These are phyloP conservation scores for Merodon equestris DNA, from an alignment of 2,888 invertebrate genomes.

Conservation along the genomic window DNA sequence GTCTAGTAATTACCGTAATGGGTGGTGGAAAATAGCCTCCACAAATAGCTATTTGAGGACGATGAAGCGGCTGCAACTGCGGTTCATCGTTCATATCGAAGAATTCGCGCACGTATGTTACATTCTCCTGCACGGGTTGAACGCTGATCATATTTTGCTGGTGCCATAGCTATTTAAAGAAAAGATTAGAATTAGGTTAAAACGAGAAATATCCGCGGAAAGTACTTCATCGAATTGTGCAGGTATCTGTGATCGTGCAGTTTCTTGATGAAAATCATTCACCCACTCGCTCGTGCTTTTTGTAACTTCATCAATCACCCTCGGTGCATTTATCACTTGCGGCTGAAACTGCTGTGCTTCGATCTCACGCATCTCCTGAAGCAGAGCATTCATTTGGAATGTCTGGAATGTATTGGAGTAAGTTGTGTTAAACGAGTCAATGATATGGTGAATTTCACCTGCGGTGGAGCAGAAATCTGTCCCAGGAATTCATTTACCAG, in stretches of 20 bases:
- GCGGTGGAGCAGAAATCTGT: constrained; percentile 80
- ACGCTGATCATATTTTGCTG: constrained; percentile 72
- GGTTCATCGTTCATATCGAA: constrained; percentile 73
- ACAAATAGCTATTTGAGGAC: constrained; percentile 70
- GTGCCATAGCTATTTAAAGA: constrained; percentile 56
- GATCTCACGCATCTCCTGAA: constrained; percentile 92
- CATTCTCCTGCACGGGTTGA: constrained; percentile 72
- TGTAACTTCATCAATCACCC: constrained; percentile 73
- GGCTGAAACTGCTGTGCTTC: constrained; percentile 72
- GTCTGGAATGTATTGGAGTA: constrained; percentile 80
- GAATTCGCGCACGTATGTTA: constrained; percentile 75
- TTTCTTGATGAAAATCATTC: constrained; percentile 81
- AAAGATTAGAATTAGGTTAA: too few species aligned
- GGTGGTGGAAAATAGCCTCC: constrained; percentile 64
- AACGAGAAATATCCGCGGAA: background rate
- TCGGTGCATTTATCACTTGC: constrained; percentile 71
- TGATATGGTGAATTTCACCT: constrained; percentile 60
- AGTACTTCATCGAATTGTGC: constrained; percentile 34
- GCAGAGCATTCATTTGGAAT: constrained; percentile 92
- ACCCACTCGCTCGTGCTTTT: constrained; percentile 81
- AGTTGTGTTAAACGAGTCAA: too few species aligned
- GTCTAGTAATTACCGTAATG: constrained; percentile 14
- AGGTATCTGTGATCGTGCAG: constrained; percentile 69
- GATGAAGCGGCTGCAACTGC: constrained; percentile 48
- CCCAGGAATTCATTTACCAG: constrained; percentile 91